Evolutionary conservation across 2,888 invertebrate species (phyloP), one percentile per base, ranked within the genome.

Genomic region (Meta bourneti): DNA sequence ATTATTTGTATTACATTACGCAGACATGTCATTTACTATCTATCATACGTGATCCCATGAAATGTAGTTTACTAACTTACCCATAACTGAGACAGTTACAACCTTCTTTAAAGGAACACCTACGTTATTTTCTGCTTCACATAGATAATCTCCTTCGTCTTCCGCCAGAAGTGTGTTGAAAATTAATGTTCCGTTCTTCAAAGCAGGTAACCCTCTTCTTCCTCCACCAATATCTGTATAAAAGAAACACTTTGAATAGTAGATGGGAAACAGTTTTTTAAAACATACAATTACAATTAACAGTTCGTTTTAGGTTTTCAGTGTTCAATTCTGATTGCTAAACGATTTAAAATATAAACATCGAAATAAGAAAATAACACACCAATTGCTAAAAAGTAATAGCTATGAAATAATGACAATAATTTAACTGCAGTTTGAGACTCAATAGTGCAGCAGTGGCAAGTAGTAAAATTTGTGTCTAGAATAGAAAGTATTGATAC

Each of bases 61-160:
- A 34, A 34, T 34, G 34, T 34, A 34, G 34, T 34, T 34, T 34
- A n/a, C n/a, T n/a, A 34, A 74, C 82, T 93, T 91, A 93, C 93
- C 93, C 61, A 91, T 78, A 16, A 93, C 91, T 1, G 89, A 69
- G 48, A 93, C 16, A 51, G 72, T 74, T 34, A 93, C 71, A n/a
- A 80, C 11, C 72, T 91, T 89, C 51, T 71, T 74, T 61, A 93
- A 61, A 78, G 51, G 80, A 8, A 16, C 69, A 81, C 93, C 91
- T 72, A 89, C 86, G 54, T 91, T 88, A 89, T 93, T 93, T 75
- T 48, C 11, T 48, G 82, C 91, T 52, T 80, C 54, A 52, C 93
- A 93, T 9, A 70, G n/a, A 72, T 93, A 93, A 49, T 85, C 80
- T 8, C 93, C 93, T 72, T 89, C 89, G 48, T 93, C 89, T 61